Conservation (phyloP, 1,140 invertebrate genomes). For the Ridgeia piscesae region DNA sequence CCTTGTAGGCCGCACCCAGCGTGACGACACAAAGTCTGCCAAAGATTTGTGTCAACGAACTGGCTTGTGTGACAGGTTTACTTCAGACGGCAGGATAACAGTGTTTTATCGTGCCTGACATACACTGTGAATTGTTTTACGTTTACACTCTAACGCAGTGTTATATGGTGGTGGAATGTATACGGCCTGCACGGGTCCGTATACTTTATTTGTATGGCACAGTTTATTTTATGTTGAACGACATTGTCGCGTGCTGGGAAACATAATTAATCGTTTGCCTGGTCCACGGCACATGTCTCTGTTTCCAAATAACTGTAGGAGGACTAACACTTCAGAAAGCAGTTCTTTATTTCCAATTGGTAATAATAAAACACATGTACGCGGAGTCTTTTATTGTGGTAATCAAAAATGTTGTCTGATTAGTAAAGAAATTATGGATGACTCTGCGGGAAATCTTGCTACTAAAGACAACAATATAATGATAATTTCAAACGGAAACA, state of each 20-base stretch:
- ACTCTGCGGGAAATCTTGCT: background rate
- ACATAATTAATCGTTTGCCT: no score
- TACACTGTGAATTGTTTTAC: background rate
- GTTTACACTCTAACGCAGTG: background rate
- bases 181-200: background rate
- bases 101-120: background rate
- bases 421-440: background rate
- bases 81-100: background rate
- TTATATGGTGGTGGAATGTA: background rate
- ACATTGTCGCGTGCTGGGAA: no score
- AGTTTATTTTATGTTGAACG: background rate
- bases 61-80: background rate
- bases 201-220: no score
- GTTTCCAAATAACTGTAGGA: no score
- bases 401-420: background rate
- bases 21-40: background rate
- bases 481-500: background rate
- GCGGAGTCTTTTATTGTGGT: background rate
- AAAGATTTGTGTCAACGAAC: background rate
- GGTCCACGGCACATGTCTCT: no score
- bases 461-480: background rate
- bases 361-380: no score
- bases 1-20: background rate
- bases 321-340: no score
- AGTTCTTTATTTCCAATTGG: background rate